Base-by-base conservation (phyloP, 2,797 vertebrate species). In the Silurus aristotelis region DNA sequence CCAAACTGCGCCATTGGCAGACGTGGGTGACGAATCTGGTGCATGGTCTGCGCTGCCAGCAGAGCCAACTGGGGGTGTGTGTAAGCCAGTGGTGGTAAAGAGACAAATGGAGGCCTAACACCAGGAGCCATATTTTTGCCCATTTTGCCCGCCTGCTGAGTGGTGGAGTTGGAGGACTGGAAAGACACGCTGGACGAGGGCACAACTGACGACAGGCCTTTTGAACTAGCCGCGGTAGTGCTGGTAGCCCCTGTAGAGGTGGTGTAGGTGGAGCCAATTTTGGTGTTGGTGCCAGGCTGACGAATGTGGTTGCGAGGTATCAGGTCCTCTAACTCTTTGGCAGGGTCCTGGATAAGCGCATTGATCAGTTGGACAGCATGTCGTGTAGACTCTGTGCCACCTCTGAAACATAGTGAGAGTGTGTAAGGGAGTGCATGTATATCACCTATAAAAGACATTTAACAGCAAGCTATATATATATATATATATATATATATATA, bases 281-380 rank as follows among this genome's bases (percentile, higher is more conserved):
- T 95, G 56, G 93, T 94, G 93, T 95, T 98, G 0, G 96, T 96
- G 87, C 96, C 95, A 46, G 98, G 98, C 81, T 95, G 95, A 94
- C 98, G 95, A 93, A 99, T 99, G 84, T 99, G 98, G 93, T 98
- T 99, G 92, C 98, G 96, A 85, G 98, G 98, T 93, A 99, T 99
- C 91, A 99, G 95, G 90, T 99, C 98, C 93, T 99, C 98, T 78
- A 99, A 95, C 96, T 99, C 98, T 94, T 99, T 99, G 93, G 98
- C 97, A 83, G 98, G 98, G 94, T 99, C 98, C 93, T 99, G 98
- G 94, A 99, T 99, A 87, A 99, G 97, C 88, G 98, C 97, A 88
- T 99, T 99, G 92, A 99, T 99, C 90, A 99, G 95, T 61, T 99
- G 98, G 89, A 99, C 98, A 52, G 98, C 98, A 0, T 99, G 97